Percentiles rank a stretch among this genome's conserved stretches.
Evolutionary conservation across 2,797 vertebrate species (phyloP).

Genomic region (Pangasius sanitwongsei): DNA sequence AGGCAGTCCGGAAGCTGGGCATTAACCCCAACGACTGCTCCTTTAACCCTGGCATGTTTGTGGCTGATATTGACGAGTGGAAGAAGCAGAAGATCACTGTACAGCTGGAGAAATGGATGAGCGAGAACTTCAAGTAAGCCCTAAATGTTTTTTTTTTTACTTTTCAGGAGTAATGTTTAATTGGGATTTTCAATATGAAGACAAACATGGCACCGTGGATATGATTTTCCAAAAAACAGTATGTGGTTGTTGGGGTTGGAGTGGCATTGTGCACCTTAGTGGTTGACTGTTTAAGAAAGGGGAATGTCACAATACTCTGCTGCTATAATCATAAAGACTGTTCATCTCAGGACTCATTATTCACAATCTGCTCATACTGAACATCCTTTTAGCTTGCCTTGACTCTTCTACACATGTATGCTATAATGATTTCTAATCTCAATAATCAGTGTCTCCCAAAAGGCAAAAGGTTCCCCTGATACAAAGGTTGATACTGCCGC

Average conservation of each 20-base stretch:
- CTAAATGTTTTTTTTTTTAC: background rate
- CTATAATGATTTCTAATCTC: background rate
- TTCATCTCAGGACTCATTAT: background rate
- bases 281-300: background rate
- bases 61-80: slow-evolving; percentile 91
- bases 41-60: slow-evolving; percentile 96
- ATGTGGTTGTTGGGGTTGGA: background rate
- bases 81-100: slow-evolving; percentile 91
- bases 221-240: background rate
- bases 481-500: background rate
- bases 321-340: background rate
- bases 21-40: slow-evolving; percentile 93
- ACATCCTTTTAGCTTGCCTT: background rate
- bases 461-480: background rate
- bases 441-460: background rate
- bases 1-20: slow-evolving; percentile 85
- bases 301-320: background rate
- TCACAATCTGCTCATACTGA: background rate
- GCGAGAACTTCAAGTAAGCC: slow-evolving; percentile 84
- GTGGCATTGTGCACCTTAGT: background rate
- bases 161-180: background rate
- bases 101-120: slow-evolving; percentile 95
- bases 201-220: background rate
- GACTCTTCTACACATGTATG: background rate
- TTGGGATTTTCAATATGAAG: background rate